Conservation (phyloP, 1,140 invertebrate genomes). For the Prorops nasuta region DNA sequence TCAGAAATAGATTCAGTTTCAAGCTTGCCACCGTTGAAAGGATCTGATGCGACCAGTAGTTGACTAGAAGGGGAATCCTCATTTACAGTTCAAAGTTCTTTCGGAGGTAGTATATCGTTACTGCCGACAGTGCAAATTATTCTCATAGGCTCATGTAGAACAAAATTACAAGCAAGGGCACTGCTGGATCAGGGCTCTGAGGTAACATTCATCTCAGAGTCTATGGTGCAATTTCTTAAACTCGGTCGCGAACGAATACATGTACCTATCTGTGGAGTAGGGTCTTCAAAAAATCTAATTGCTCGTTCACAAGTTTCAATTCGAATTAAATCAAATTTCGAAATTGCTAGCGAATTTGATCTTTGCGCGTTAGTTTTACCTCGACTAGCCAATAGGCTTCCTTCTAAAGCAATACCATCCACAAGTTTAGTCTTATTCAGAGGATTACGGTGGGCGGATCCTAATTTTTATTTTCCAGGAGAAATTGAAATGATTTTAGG, state of each 20-base stretch:
- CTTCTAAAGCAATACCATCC: not conserved
- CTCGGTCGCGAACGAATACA: not conserved
- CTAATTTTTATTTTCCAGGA: not conserved
- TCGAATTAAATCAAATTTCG: not conserved
- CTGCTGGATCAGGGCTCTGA: constrained; percentile 12
- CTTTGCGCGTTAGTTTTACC: constrained; percentile 7
- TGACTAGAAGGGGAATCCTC: not conserved
- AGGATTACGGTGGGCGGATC: too few species aligned
- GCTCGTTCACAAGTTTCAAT: not conserved
- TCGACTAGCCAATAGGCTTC: not conserved
- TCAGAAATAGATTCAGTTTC: too few species aligned
- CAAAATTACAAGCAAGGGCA: not conserved
- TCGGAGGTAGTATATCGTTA: not conserved
- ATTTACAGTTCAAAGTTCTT: not conserved
- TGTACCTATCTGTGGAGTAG: not conserved
- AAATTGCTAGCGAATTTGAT: not conserved
- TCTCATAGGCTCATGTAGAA: not conserved
- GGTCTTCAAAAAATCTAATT: not conserved
- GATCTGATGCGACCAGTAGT: not conserved
- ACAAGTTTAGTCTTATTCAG: not conserved
- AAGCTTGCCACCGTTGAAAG: not conserved
- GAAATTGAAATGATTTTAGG: not conserved
- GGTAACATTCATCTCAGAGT: constrained; percentile 7
- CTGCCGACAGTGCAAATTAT: not conserved
- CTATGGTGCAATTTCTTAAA: not conserved